phyloP scores from a whole-genome alignment of 2,113 vertebrate species.

The Phylloscopus trochilus region DNA sequence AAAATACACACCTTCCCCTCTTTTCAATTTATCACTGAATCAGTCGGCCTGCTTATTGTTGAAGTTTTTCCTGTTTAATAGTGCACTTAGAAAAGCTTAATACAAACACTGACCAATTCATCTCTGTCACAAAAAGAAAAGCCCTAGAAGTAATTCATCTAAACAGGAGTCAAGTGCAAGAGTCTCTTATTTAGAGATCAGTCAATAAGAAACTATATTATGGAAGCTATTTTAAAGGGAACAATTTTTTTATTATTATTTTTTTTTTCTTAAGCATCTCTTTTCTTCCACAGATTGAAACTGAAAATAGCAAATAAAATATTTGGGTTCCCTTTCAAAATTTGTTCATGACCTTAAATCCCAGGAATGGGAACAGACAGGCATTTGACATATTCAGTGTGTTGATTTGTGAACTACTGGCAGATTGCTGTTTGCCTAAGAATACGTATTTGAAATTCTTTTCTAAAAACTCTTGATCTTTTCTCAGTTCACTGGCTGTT shows the following conservation, averaged over 20 bases:
- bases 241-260: not conserved
- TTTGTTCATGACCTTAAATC: not conserved
- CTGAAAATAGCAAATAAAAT: not conserved
- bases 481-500: not conserved
- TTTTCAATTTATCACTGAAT: slow-evolving; percentile 5
- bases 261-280: not conserved
- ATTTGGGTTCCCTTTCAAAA: not conserved
- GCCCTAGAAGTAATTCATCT: slow-evolving; percentile 19
- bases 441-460: slow-evolving; percentile 42
- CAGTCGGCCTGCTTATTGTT: not conserved
- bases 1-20: slow-evolving; percentile 12
- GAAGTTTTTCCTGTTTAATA: slow-evolving; percentile 18
- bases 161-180: slow-evolving; percentile 6
- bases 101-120: slow-evolving; percentile 11
- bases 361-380: not conserved
- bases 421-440: slow-evolving; percentile 38
- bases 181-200: slow-evolving; percentile 9
- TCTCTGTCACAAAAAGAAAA: slow-evolving; percentile 14
- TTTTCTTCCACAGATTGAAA: not conserved
- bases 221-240: not conserved
- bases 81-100: slow-evolving; percentile 35
- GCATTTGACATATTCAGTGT: not conserved
- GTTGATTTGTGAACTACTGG: slow-evolving; percentile 46
- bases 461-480: slow-evolving; percentile 28
- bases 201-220: slow-evolving; percentile 18